Evolutionary conservation across 2,797 vertebrate species (phyloP), one percentile per base, ranked within the genome.

Genomic region (Cyclopterus lumpus): DNA sequence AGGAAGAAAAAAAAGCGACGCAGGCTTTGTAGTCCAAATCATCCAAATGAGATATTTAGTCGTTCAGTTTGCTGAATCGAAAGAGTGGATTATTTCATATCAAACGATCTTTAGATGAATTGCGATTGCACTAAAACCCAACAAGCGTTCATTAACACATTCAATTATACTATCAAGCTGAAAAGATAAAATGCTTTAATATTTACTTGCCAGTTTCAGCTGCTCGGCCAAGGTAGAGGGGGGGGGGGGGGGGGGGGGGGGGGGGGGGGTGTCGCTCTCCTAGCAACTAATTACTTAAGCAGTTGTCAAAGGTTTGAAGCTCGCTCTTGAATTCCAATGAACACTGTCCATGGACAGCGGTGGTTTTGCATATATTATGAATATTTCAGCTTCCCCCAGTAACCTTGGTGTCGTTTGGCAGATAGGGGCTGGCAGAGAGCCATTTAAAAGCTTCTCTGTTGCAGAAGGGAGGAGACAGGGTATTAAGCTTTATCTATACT

Each of bases 281-380:
- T 89, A 88, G 90, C 91, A 89, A 91, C 91, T 94, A 94, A 95
- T 95, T 95, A 94, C 93, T 93, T 92, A 93, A 93, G 92, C 91
- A 91, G 92, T 94, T 94, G 93, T 94, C 93, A 91, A 93, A 93
- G 92, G 92, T 93, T 93, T 91, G 93, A 93, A 92, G 91, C 91
- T 86, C 44, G 92, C 93, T 94, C 92, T 94, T 94, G 93, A 94
- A 94, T 94, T 93, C 92, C 92, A 93, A 94, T 95, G 92, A 95
- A 93, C 90, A 92, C 86, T 91, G 93, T 88, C 90, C 91, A 92
- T 92, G 90, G 93, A 92, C 92, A 86, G 88, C 90, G 84, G 88
- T 90, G 91, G 90, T 93, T 95, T 95, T 94, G 93, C 94, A 95
- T 95, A 94, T 93, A 94, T 95, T 94, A 95, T 93, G 92, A 95